Evolutionary conservation across 2,888 invertebrate genomes (phyloP).

Genomic region (Galerucella pusilla): DNA sequence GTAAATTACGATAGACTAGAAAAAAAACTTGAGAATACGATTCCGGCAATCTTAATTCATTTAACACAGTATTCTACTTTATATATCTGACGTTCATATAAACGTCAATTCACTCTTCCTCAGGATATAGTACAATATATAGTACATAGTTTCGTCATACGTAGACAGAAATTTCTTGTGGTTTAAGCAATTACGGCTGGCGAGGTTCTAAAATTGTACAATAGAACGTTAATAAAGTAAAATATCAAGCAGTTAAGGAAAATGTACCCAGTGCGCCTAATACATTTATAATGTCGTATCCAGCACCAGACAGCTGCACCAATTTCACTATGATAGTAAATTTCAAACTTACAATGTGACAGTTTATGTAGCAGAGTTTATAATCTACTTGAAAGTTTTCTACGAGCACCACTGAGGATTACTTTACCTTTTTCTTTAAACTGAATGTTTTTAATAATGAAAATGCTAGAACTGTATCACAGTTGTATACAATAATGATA

Average conservation of each 20-base stretch:
- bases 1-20: too few relatives aligned
- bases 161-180: constrained; percentile 16
- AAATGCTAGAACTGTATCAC: too few relatives aligned
- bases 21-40: not conserved
- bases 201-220: constrained; percentile 13
- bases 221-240: constrained; percentile 20
- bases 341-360: constrained; percentile 19
- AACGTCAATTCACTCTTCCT: not conserved
- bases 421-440: too few relatives aligned
- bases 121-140: not conserved
- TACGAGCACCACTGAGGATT: not conserved
- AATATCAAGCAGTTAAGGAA: constrained; percentile 20
- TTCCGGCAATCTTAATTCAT: not conserved
- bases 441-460: too few relatives aligned
- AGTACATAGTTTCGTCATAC: too few relatives aligned
- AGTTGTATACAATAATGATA: too few relatives aligned
- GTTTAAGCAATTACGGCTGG: constrained; percentile 10
- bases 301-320: constrained; percentile 12
- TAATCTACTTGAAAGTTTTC: constrained; percentile 13
- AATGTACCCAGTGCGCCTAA: constrained; percentile 10
- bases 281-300: constrained; percentile 23
- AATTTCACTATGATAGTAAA: constrained; percentile 16
- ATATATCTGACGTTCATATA: not conserved
- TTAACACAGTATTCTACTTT: not conserved
- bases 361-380: not conserved